phyloP scores from a whole-genome alignment of 1,140 invertebrate species.

The Drosophila biarmipes region DNA sequence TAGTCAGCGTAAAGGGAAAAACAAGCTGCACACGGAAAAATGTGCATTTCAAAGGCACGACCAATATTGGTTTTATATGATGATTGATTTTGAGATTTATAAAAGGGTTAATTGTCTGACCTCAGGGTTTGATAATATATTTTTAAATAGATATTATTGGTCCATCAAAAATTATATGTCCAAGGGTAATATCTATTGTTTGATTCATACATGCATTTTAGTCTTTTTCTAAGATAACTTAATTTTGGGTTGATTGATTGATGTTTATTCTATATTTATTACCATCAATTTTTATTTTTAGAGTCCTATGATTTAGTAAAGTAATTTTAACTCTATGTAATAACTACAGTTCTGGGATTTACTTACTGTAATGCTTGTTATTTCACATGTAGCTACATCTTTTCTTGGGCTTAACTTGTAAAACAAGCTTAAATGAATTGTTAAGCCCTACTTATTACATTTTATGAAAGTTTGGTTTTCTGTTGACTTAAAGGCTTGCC shows the following conservation, averaged over 20 bases:
- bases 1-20: constrained; percentile 50
- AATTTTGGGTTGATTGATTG: neutral
- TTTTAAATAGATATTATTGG: too few relatives aligned
- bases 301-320: too few relatives aligned
- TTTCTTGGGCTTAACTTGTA: too few relatives aligned
- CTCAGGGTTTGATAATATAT: neutral
- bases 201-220: neutral
- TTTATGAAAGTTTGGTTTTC: neutral
- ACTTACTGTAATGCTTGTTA: too few relatives aligned
- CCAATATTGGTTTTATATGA: neutral
- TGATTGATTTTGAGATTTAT: neutral
- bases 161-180: too few relatives aligned
- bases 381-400: too few relatives aligned
- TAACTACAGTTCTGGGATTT: too few relatives aligned
- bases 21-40: constrained; percentile 8
- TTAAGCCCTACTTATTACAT: neutral
- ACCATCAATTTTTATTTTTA: too few relatives aligned
- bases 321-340: too few relatives aligned
- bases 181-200: too few relatives aligned
- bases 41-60: neutral
- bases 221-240: neutral
- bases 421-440: too few relatives aligned
- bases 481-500: neutral
- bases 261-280: too few relatives aligned
- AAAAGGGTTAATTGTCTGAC: neutral